phyloP scores from a whole-genome alignment of 1,140 invertebrate species.

The Ips typographus region DNA sequence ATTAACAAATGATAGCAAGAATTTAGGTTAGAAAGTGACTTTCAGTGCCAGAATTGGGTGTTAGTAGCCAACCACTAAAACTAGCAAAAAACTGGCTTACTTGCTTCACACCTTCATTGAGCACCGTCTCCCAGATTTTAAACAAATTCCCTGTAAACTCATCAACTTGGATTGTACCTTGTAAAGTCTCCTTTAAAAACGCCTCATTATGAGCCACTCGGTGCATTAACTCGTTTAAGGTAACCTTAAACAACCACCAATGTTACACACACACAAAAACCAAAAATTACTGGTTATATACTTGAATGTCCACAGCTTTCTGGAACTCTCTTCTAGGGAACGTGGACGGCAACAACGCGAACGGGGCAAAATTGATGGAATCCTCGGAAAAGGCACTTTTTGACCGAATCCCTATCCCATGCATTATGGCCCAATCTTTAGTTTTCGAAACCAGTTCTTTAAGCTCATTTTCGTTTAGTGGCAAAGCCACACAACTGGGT shows the following conservation, averaged over 20 bases:
- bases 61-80: too few species aligned
- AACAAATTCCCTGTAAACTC: constrained; percentile 82
- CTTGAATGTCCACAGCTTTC: constrained; percentile 65
- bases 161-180: constrained; percentile 84
- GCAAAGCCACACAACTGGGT: constrained; percentile 56
- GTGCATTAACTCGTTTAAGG: constrained; percentile 85
- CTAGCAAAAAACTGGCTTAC: constrained; percentile 53
- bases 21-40: neutral
- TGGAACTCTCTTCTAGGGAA: constrained; percentile 79
- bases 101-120: constrained; percentile 76
- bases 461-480: constrained; percentile 62
- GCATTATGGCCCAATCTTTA: constrained; percentile 82
- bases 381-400: constrained; percentile 69
- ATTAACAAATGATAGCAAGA: neutral
- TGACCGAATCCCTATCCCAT: constrained; percentile 77
- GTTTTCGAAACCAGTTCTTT: constrained; percentile 69
- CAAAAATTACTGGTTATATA: neutral
- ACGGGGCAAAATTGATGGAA: constrained; percentile 75
- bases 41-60: neutral
- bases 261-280: neutral
- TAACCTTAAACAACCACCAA: constrained; percentile 50
- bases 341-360: constrained; percentile 79
- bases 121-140: constrained; percentile 79
- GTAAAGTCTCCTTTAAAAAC: constrained; percentile 74
- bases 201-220: constrained; percentile 82